Conservation (phyloP, 2,888 invertebrate species). For the Heliconius cydno region DNA sequence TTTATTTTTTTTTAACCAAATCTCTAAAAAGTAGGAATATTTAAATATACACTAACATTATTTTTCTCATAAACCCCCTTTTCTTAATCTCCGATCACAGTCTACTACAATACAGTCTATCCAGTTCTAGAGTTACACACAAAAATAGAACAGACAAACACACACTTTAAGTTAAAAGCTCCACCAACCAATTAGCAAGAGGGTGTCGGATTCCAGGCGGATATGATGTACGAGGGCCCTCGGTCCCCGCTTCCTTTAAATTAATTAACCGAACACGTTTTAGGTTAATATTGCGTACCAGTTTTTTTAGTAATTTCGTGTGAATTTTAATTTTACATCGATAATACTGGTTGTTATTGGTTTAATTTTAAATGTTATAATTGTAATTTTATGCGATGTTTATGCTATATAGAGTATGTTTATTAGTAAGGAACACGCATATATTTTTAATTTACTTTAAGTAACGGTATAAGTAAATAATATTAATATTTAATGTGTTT, state of each 20-base stretch:
- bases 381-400: background rate
- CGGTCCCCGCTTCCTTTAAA: slow-evolving; percentile 34
- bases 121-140: slow-evolving; percentile 13
- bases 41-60: background rate
- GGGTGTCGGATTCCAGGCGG: slow-evolving; percentile 48
- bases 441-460: too few relatives aligned
- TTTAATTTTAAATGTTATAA: background rate
- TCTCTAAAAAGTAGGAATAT: too few relatives aligned
- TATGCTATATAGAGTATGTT: background rate
- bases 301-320: slow-evolving; percentile 2
- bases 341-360: background rate
- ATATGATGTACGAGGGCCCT: slow-evolving; percentile 37
- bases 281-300: slow-evolving; percentile 6
- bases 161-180: background rate
- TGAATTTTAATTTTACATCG: background rate
- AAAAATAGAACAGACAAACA: slow-evolving; percentile 14
- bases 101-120: background rate
- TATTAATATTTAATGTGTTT: too few relatives aligned
- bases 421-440: too few relatives aligned
- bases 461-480: too few relatives aligned
- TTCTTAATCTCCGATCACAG: background rate
- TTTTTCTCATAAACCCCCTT: background rate
- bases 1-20: too few relatives aligned
- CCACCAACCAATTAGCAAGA: slow-evolving; percentile 40
- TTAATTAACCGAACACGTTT: slow-evolving; percentile 20